Percentiles rank a stretch among this genome's conserved stretches.
phyloP scores from a whole-genome alignment of 2,797 vertebrate species.

The Manis javanica region DNA sequence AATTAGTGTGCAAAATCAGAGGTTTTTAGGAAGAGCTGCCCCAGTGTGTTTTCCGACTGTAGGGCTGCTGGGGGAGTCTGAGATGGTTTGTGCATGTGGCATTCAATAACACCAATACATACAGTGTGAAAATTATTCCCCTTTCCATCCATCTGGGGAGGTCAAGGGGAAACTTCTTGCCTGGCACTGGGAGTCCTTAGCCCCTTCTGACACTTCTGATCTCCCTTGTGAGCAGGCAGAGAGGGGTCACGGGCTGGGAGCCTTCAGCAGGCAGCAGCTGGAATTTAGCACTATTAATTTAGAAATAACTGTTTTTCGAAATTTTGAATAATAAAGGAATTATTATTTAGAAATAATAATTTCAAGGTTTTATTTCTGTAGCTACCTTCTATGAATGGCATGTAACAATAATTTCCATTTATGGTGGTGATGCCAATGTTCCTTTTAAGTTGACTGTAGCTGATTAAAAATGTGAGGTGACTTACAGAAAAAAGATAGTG shows the following conservation, averaged over 20 bases:
- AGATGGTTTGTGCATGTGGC: not conserved
- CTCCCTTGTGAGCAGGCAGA: not conserved
- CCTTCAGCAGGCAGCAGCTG: not conserved
- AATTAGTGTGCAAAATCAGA: not conserved
- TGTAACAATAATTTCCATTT: not conserved
- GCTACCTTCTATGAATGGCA: not conserved
- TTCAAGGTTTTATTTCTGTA: not conserved
- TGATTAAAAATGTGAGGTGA: not conserved
- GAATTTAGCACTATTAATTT: rapidly evolving
- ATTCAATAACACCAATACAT: not conserved
- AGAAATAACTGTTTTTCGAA: not conserved
- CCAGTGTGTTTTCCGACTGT: not conserved
- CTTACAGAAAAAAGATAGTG: not conserved
- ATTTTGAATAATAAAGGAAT: not conserved
- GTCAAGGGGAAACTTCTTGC: rapidly evolving
- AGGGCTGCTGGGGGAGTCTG: not conserved
- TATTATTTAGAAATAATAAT: not conserved
- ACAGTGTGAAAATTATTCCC: not conserved
- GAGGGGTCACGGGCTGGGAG: not conserved
- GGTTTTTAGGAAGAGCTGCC: not conserved
- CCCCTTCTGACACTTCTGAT: not conserved
- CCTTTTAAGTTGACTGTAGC: not conserved
- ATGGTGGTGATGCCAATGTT: not conserved
- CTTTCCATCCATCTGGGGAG: not conserved
- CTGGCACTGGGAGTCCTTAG: not conserved